These are phyloP conservation scores for Paralinhomoeus sp. DNA, from an alignment of 2,888 invertebrate species.

Conservation along the genomic window DNA sequence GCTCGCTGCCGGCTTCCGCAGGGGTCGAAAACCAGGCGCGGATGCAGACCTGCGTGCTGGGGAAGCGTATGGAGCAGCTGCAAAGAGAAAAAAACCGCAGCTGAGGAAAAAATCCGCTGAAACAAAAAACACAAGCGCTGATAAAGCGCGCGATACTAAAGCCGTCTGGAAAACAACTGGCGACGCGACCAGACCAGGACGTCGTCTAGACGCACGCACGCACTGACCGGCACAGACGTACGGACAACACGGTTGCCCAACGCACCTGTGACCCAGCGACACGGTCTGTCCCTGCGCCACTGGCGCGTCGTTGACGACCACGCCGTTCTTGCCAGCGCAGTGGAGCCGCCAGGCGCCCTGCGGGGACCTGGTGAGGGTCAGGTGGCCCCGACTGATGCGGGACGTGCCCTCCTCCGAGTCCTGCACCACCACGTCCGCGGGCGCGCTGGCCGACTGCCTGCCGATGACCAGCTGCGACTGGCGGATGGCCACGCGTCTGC, in stretches of 20 bases:
- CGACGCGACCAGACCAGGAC: no score
- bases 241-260: no score
- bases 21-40: slow-evolving; percentile 1
- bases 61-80: slow-evolving; percentile 4
- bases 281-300: no score
- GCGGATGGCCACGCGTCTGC: no score
- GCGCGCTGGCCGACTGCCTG: not conserved
- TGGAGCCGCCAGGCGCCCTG: slow-evolving; percentile 1
- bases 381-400: slow-evolving; percentile 4
- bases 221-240: no score
- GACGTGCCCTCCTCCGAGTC: slow-evolving; percentile 1
- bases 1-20: not conserved
- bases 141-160: no score
- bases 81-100: not conserved
- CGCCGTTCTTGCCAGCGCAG: slow-evolving; percentile 6
- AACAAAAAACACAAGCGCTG: no score
- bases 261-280: no score
- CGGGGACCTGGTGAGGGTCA: not conserved
- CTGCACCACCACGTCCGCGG: slow-evolving; percentile 4
- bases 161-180: no score
- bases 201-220: no score
- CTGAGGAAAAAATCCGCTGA: no score
- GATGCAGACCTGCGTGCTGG: slow-evolving; percentile 1
- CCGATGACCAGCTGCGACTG: slow-evolving; percentile 2
- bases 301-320: slow-evolving; percentile 1